These are phyloP conservation scores for Pheosia gnoma DNA, from an alignment of 2,888 invertebrate species.

Conservation along the genomic window DNA sequence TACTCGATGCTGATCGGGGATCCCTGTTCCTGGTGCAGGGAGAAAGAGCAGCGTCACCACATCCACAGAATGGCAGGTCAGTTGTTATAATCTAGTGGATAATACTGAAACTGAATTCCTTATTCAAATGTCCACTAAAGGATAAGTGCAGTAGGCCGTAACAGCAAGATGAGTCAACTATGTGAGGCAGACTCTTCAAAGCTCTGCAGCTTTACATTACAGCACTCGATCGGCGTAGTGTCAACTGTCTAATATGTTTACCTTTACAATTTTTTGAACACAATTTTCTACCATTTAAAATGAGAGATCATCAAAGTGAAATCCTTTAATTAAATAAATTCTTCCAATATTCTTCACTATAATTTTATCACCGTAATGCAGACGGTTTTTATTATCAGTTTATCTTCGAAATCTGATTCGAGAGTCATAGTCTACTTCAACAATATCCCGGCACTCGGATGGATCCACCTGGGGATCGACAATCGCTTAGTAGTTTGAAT, in stretches of 20 bases:
- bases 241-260: too few species aligned
- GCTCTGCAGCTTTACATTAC: too few species aligned
- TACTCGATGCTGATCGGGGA: constrained; percentile 95
- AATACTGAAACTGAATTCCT: background rate
- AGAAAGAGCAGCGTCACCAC: constrained; percentile 70
- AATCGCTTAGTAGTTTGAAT: constrained; percentile 24
- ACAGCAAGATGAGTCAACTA: too few species aligned
- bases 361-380: too few species aligned
- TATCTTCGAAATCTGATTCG: background rate
- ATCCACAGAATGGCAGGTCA: constrained; percentile 78
- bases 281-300: too few species aligned
- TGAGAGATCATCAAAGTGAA: too few species aligned
- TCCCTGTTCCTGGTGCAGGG: constrained; percentile 95
- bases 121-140: background rate
- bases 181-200: too few species aligned
- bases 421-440: background rate
- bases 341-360: too few species aligned
- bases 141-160: too few species aligned
- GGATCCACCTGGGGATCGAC: constrained; percentile 11
- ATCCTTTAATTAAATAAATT: too few species aligned
- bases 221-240: too few species aligned
- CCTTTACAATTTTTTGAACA: too few species aligned
- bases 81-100: constrained; percentile 17
- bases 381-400: background rate
- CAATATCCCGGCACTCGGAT: constrained; percentile 13